phyloP scores from a whole-genome alignment of 2,888 invertebrate genomes.

The Amphiduros pacificus region DNA sequence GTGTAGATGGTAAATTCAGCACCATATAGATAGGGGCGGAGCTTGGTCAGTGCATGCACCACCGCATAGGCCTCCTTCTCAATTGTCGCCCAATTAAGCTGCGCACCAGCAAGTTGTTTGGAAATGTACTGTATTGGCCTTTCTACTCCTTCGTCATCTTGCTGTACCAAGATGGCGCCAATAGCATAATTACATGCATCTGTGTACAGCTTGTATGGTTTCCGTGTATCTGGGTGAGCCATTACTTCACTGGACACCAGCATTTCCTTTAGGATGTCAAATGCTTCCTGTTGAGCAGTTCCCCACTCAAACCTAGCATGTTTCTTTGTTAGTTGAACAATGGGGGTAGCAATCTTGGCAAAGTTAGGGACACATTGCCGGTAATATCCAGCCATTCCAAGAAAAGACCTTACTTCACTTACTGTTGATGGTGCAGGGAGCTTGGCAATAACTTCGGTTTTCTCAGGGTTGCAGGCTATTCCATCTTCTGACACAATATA shows the following conservation, averaged over 20 bases:
- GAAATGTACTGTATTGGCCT: constrained; percentile 8
- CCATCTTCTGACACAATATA: constrained; percentile 14
- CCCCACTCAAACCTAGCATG: not conserved
- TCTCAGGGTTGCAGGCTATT: constrained; percentile 11
- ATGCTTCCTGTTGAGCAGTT: not conserved
- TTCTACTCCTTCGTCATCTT: constrained; percentile 1
- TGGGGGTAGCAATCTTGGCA: constrained; percentile 11
- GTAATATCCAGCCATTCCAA: constrained; percentile 22
- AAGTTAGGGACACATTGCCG: constrained; percentile 11
- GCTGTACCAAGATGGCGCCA: constrained; percentile 5
- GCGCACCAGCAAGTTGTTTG: not conserved
- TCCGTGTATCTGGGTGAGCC: constrained; percentile 1
- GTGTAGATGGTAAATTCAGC: constrained; percentile 4
- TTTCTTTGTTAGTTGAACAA: constrained; percentile 1
- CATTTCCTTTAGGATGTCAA: constrained; percentile 2
- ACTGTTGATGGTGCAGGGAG: constrained; percentile 2
- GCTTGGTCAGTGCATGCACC: constrained; percentile 1
- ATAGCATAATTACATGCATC: not conserved
- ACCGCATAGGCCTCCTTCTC: constrained; percentile 14
- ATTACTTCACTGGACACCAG: constrained; percentile 2
- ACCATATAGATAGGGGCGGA: constrained; percentile 17
- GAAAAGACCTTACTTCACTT: constrained; percentile 3
- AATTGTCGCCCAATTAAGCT: not conserved
- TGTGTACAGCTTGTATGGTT: constrained; percentile 10
- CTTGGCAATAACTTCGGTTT: constrained; percentile 1